Conservation (phyloP, 2,113 vertebrate species). For the Alligator mississippiensis region DNA sequence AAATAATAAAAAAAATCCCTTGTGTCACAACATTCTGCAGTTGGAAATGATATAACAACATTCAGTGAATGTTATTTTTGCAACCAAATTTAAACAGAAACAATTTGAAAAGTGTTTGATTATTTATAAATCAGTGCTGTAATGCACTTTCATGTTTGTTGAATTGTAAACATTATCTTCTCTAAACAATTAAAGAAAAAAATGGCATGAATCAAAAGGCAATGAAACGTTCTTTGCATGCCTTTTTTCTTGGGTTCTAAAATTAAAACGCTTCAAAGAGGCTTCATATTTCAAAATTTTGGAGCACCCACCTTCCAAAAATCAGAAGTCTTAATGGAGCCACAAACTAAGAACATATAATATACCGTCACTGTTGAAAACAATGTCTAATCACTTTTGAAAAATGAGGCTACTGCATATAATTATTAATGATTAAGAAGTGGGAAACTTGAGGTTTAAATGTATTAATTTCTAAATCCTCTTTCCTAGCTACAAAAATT, state of each 20-base stretch:
- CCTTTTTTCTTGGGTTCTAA: fast-evolving
- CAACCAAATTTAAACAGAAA: conserved; percentile 40
- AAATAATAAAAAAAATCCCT: conserved; percentile 21
- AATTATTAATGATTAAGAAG: neutral
- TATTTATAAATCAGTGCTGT: conserved; percentile 46
- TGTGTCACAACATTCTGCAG: conserved; percentile 45
- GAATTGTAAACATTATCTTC: conserved; percentile 26
- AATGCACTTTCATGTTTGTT: conserved; percentile 40
- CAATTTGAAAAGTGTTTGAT: conserved; percentile 44
- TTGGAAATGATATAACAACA: neutral
- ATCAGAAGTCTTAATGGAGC: neutral
- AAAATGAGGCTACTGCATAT: neutral
- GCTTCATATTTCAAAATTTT: neutral
- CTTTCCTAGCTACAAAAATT: neutral
- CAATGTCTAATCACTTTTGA: neutral
- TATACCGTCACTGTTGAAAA: too few relatives aligned
- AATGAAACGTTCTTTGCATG: neutral
- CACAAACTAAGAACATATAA: neutral
- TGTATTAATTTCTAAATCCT: neutral
- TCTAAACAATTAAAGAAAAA: conserved; percentile 44
- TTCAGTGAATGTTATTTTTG: conserved; percentile 32
- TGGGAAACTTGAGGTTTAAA: neutral
- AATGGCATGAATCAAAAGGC: neutral
- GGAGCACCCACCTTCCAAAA: neutral
- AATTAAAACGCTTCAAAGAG: neutral